Percentiles rank a stretch among this genome's conserved stretches.
Conservation (phyloP, 2,888 invertebrate genomes). For the Mythimna impura region DNA sequence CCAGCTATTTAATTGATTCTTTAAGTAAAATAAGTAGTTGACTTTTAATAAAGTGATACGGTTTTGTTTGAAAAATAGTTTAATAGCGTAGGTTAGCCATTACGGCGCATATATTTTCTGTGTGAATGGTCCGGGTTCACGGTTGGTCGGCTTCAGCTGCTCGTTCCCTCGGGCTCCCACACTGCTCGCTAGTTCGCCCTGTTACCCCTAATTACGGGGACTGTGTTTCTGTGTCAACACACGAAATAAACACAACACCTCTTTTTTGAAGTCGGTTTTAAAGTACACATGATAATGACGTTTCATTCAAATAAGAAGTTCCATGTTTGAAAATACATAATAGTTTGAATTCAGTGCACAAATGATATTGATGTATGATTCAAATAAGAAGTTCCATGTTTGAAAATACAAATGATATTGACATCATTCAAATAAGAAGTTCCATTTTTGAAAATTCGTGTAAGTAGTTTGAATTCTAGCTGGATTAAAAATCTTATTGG, state of each 20-base stretch:
- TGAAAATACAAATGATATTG: too few species aligned
- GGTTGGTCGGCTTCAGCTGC: slow-evolving; percentile 79
- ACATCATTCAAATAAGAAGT: neutral
- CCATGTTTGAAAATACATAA: neutral
- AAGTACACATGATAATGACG: slow-evolving; percentile 48
- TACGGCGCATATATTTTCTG: slow-evolving; percentile 73
- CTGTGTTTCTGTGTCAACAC: slow-evolving; percentile 83
- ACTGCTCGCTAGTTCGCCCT: slow-evolving; percentile 68
- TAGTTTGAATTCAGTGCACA: slow-evolving; percentile 32
- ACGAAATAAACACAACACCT: neutral
- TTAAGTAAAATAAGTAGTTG: slow-evolving; percentile 55
- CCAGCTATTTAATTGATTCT: slow-evolving; percentile 63
- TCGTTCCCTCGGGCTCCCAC: slow-evolving; percentile 76
- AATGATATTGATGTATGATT: slow-evolving; percentile 19
- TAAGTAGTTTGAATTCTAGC: neutral
- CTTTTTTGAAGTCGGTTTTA: slow-evolving; percentile 17
- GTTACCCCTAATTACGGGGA: slow-evolving; percentile 81
- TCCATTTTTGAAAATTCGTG: neutral
- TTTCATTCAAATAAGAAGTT: slow-evolving; percentile 1
- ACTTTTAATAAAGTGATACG: slow-evolving; percentile 51
- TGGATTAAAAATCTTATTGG: slow-evolving; percentile 8
- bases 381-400: neutral
- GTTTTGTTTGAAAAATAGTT: slow-evolving; percentile 49
- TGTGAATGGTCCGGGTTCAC: slow-evolving; percentile 74
- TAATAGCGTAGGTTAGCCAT: slow-evolving; percentile 59